These are phyloP conservation scores for Lepidochrysops patricia DNA, from an alignment of 2,888 invertebrate genomes.

Conservation along the genomic window DNA sequence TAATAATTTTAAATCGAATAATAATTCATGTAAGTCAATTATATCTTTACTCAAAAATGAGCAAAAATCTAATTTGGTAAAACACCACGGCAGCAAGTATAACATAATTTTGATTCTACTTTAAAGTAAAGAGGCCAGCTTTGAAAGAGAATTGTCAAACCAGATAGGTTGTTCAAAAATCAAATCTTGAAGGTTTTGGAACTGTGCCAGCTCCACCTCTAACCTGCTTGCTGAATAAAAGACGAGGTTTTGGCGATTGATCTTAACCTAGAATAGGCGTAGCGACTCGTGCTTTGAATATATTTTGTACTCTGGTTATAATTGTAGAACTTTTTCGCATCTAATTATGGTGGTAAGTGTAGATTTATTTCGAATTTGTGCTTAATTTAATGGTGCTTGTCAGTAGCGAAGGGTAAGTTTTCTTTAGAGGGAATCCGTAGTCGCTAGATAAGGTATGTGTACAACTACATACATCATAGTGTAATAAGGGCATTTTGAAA, in stretches of 20 bases:
- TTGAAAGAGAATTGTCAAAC: conserved; percentile 20
- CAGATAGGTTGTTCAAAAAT: conserved; percentile 19
- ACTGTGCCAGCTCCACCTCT: conserved; percentile 19
- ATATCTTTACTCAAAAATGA: no score
- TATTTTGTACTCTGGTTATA: neutral
- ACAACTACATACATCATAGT: no score
- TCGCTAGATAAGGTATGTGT: no score
- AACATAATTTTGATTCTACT: conserved; percentile 9
- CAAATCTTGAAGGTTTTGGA: conserved; percentile 20
- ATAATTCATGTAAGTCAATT: no score
- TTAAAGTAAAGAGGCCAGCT: conserved; percentile 5
- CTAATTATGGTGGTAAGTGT: neutral
- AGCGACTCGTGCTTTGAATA: conserved; percentile 11
- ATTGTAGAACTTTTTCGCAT: neutral
- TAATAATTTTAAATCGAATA: no score
- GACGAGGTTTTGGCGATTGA: conserved; percentile 19
- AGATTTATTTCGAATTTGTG: no score
- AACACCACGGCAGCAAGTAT: neutral
- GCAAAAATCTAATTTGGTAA: neutral
- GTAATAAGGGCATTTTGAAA: no score
- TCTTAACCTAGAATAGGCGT: conserved; percentile 18
- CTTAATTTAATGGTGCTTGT: no score
- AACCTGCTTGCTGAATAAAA: conserved; percentile 20
- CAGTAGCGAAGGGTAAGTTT: no score
- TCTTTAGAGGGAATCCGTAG: no score